Percentiles rank a stretch among this genome's conserved stretches.
Evolutionary conservation across 2,888 invertebrate species (phyloP).

Genomic region (Nephrotoma guestfalica): DNA sequence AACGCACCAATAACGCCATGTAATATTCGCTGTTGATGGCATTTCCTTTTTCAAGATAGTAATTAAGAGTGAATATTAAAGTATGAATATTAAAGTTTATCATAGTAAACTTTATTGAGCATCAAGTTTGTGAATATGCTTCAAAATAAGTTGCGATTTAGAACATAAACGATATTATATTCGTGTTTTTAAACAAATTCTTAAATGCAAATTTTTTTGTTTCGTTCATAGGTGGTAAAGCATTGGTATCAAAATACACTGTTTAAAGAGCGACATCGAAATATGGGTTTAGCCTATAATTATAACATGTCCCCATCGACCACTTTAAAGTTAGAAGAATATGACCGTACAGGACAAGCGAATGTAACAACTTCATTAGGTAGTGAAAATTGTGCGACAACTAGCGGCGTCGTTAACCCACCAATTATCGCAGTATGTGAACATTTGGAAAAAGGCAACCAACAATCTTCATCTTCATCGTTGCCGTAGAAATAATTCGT

Average conservation of each 20-base stretch:
- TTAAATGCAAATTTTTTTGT: too few relatives aligned
- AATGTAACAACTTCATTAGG: conserved; percentile 52
- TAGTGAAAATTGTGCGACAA: conserved; percentile 9
- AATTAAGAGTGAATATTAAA: too few relatives aligned
- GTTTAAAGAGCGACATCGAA: conserved; percentile 95
- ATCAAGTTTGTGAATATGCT: too few relatives aligned
- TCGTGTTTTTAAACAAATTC: too few relatives aligned
- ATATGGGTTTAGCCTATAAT: conserved; percentile 99
- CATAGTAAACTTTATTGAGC: too few relatives aligned
- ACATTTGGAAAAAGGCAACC: neutral
- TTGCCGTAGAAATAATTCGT: too few relatives aligned
- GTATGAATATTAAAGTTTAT: too few relatives aligned
- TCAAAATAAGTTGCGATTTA: too few relatives aligned
- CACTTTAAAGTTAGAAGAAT: conserved; percentile 87
- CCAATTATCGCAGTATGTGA: neutral
- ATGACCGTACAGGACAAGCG: conserved; percentile 96
- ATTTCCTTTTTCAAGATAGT: too few relatives aligned
- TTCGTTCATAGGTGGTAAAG: conserved; percentile 45
- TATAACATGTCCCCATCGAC: conserved; percentile 98
- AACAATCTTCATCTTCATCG: neutral
- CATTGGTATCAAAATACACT: conserved; percentile 99
- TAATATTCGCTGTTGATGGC: too few relatives aligned
- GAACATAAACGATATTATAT: too few relatives aligned
- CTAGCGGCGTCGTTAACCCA: neutral
- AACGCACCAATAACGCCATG: too few relatives aligned